Conservation (phyloP, 2,797 vertebrate species). For the Calcarius lapponicus region DNA sequence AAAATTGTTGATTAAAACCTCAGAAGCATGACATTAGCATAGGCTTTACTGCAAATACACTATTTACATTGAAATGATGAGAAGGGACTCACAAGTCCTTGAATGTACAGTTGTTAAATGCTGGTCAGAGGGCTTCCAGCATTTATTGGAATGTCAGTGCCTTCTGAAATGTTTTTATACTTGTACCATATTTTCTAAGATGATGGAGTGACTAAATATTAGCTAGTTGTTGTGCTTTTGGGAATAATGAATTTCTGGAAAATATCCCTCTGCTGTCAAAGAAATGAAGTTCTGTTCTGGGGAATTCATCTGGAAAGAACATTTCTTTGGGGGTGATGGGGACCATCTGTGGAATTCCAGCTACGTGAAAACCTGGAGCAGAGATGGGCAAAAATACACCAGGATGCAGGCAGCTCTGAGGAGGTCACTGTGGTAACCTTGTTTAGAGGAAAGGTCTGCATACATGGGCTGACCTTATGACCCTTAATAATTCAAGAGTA, state of each 20-base stretch:
- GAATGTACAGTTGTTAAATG: neutral
- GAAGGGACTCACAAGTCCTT: neutral
- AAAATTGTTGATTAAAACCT: neutral
- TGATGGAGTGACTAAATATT: conserved; percentile 57
- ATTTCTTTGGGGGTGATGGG: conserved; percentile 56
- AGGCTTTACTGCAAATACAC: neutral
- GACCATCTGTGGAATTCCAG: conserved; percentile 77
- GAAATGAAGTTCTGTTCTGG: conserved; percentile 68
- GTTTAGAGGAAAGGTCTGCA: neutral
- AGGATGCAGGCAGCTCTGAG: conserved; percentile 56
- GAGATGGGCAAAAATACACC: conserved; percentile 49
- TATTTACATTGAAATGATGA: neutral
- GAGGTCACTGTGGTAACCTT: conserved; percentile 37
- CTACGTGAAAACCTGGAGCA: conserved; percentile 54
- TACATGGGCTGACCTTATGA: neutral
- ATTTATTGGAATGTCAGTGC: neutral
- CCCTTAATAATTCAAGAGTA: conserved; percentile 11
- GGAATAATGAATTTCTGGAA: conserved; percentile 67
- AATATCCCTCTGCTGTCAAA: conserved; percentile 66
- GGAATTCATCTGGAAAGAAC: conserved; percentile 75
- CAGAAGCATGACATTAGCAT: neutral
- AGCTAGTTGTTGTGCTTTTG: conserved; percentile 46
- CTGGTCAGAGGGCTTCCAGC: neutral
- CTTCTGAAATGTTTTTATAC: conserved; percentile 2
- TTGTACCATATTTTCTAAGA: conserved; percentile 11